Percentiles rank a stretch among this genome's conserved stretches.
These are phyloP conservation scores for Semnornis frantzii DNA, from an alignment of 2,113 vertebrate species.

Conservation along the genomic window DNA sequence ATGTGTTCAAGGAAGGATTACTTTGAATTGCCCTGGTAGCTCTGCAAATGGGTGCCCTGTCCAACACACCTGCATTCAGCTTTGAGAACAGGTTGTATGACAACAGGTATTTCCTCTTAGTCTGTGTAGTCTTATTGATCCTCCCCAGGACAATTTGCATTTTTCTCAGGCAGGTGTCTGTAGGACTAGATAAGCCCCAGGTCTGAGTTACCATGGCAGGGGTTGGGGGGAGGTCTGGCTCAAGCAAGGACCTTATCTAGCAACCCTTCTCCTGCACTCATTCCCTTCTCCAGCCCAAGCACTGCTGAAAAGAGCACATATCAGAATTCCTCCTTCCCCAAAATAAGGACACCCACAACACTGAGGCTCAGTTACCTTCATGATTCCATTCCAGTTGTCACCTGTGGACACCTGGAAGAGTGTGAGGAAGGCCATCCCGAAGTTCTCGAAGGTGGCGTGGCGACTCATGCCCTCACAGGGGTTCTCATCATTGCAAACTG, in stretches of 20 bases:
- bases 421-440: slow-evolving; percentile 98
- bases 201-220: background rate
- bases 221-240: background rate
- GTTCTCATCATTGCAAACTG: slow-evolving; percentile 95
- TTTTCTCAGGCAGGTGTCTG: background rate
- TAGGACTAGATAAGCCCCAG: background rate
- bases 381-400: slow-evolving; percentile 99
- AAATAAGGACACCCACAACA: background rate
- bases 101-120: background rate
- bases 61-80: background rate
- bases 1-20: background rate
- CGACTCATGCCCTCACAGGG: slow-evolving; percentile 98
- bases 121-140: background rate
- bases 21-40: background rate
- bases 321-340: background rate
- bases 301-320: background rate
- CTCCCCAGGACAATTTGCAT: background rate
- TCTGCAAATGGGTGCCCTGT: background rate
- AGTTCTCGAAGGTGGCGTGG: slow-evolving; percentile 98
- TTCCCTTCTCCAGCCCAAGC: background rate
- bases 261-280: background rate
- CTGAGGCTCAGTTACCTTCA: slow-evolving; percentile 86
- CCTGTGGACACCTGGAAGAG: slow-evolving; percentile 98
- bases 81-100: background rate
- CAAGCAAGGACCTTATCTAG: background rate